Evolutionary conservation across 2,113 vertebrate species (phyloP).

Genomic region (Ameiurus melas): DNA sequence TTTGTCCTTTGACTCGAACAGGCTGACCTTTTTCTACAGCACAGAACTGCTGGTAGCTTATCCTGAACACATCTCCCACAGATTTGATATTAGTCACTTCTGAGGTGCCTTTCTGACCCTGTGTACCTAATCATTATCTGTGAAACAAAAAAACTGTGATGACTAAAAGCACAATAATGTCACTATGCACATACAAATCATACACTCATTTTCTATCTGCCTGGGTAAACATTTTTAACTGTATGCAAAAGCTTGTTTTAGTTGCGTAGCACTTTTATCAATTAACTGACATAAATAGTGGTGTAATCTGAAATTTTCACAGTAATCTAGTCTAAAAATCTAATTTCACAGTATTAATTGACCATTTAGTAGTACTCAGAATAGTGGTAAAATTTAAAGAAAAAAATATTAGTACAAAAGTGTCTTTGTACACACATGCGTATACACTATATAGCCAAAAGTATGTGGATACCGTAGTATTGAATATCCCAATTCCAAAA

Average conservation of each 20-base stretch:
- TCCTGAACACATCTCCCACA: not conserved
- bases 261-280: not conserved
- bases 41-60: not conserved
- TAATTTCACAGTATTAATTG: not conserved
- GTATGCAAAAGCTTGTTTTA: not conserved
- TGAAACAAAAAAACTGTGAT: not conserved
- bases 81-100: not conserved
- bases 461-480: not conserved
- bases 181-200: not conserved
- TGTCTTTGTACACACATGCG: not conserved
- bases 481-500: not conserved
- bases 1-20: slow-evolving; percentile 21
- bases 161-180: not conserved
- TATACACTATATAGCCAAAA: not conserved
- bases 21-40: slow-evolving; percentile 21
- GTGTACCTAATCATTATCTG: not conserved
- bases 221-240: not conserved
- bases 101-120: not conserved
- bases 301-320: not conserved
- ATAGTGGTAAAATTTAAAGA: not conserved
- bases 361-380: not conserved
- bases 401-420: not conserved
- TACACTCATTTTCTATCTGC: not conserved
- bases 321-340: not conserved
- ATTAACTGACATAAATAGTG: not conserved